These are phyloP conservation scores for Caenorhabditis wallacei DNA, from an alignment of 2,888 invertebrate genomes.

Conservation along the genomic window DNA sequence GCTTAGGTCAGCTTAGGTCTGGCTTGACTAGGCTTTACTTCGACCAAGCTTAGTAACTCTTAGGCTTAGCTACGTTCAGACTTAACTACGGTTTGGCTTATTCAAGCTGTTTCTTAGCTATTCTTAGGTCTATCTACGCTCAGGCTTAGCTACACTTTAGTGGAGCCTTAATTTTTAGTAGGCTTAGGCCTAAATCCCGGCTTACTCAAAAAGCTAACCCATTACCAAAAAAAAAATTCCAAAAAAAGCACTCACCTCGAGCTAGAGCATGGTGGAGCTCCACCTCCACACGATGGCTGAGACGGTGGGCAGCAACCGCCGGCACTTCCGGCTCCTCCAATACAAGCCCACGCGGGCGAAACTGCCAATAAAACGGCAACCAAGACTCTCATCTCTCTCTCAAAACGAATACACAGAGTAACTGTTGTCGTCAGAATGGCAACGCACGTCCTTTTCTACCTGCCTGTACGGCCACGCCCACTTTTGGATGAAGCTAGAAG, in stretches of 20 bases:
- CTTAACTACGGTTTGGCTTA: too few relatives aligned
- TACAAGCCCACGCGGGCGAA: constrained; percentile 66
- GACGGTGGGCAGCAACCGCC: constrained; percentile 74
- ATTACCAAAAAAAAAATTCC: not conserved
- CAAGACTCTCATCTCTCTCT: constrained; percentile 42
- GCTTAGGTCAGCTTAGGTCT: too few relatives aligned
- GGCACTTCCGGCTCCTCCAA: constrained; percentile 68
- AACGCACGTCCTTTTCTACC: constrained; percentile 64
- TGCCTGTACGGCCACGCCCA: constrained; percentile 52
- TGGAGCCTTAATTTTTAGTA: too few relatives aligned
- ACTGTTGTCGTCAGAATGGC: constrained; percentile 59
- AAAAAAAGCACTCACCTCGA: constrained; percentile 68
- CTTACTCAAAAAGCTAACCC: too few relatives aligned
- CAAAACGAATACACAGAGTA: constrained; percentile 5
- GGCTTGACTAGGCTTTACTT: too few relatives aligned
- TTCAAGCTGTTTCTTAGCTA: too few relatives aligned
- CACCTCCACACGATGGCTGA: constrained; percentile 67
- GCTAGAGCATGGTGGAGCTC: constrained; percentile 76
- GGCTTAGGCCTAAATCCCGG: too few relatives aligned
- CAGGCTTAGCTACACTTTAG: too few relatives aligned
- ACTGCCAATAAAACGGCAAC: constrained; percentile 50
- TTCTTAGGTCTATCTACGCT: too few relatives aligned
- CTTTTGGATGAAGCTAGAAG: constrained; percentile 1
- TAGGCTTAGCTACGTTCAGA: too few relatives aligned
- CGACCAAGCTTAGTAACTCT: too few relatives aligned